Conservation (phyloP, 1,140 invertebrate species). For the Microvelia longipes region DNA sequence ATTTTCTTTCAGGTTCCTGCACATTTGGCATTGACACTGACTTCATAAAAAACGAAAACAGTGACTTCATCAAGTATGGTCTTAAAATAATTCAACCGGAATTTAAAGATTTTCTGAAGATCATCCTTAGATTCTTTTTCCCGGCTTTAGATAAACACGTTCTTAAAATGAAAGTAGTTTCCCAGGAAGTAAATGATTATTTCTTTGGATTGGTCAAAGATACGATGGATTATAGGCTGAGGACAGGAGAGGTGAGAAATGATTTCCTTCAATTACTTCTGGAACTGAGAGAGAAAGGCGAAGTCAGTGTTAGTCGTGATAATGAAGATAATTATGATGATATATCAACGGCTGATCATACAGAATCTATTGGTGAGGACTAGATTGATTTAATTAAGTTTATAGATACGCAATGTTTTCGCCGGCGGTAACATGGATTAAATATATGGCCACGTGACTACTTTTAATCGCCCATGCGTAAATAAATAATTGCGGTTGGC, state of each 20-base stretch:
- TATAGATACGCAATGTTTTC: too few relatives aligned
- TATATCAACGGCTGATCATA: background rate
- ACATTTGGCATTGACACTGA: conserved; percentile 40
- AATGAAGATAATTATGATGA: background rate
- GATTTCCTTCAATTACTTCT: conserved; percentile 29
- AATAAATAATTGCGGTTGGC: too few relatives aligned
- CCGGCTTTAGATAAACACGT: conserved; percentile 10
- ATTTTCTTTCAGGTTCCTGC: conserved; percentile 27
- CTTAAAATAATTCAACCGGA: conserved; percentile 26
- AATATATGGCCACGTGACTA: too few relatives aligned
- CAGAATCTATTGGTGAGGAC: background rate
- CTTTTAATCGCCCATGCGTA: too few relatives aligned
- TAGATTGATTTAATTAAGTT: background rate
- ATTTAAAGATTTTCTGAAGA: conserved; percentile 19
- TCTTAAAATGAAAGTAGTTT: conserved; percentile 13
- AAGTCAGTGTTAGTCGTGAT: background rate
- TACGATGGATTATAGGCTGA: conserved; percentile 29
- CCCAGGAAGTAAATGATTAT: conserved; percentile 27
- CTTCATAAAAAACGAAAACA: conserved; percentile 31
- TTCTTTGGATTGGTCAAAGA: conserved; percentile 33
- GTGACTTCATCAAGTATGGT: conserved; percentile 34
- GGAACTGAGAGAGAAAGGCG: conserved; percentile 15
- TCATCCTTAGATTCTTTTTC: conserved; percentile 11
- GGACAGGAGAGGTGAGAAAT: conserved; percentile 30
- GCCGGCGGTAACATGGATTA: too few relatives aligned